A percentile compares a stretch with the other conserved stretches of the same genome.
Evolutionary conservation across 2,797 vertebrate genomes (phyloP).

Genomic region (Propithecus perrieri): DNA sequence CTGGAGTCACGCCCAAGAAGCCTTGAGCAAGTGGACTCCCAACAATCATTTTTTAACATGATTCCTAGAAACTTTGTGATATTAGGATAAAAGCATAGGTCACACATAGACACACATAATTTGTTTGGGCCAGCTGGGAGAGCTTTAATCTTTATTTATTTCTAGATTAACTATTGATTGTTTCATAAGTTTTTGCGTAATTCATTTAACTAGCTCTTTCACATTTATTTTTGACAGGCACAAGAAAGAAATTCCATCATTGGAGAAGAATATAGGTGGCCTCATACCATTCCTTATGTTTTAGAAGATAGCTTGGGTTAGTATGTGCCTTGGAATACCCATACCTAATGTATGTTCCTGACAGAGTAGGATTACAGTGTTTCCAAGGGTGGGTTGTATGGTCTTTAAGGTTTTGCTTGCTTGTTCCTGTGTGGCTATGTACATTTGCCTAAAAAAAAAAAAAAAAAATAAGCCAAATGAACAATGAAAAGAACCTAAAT

Average conservation of each 20-base stretch:
- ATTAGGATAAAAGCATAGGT: background rate
- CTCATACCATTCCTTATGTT: conserved; percentile 91
- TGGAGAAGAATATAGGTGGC: conserved; percentile 92
- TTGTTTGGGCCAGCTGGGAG: background rate
- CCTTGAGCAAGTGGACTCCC: too few relatives aligned
- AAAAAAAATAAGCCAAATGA: conserved; percentile 15
- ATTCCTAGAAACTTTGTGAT: background rate
- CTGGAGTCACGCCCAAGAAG: too few relatives aligned
- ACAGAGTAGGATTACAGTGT: background rate
- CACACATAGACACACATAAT: background rate
- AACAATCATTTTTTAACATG: background rate
- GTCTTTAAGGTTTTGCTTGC: background rate
- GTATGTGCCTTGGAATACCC: conserved; percentile 55
- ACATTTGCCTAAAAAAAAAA: conserved; percentile 17
- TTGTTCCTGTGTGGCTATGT: background rate
- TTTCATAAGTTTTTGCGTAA: background rate
- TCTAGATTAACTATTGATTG: background rate
- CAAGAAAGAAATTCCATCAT: conserved; percentile 91
- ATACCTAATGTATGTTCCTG: background rate
- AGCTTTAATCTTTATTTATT: background rate
- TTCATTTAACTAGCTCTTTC: background rate
- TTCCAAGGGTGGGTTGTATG: background rate
- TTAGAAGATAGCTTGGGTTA: conserved; percentile 93
- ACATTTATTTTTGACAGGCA: conserved; percentile 75
- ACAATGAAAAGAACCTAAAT: conserved; percentile 1